phyloP scores from a whole-genome alignment of 1,140 invertebrate genomes.

The Pseudomyrmex flavicornis region DNA sequence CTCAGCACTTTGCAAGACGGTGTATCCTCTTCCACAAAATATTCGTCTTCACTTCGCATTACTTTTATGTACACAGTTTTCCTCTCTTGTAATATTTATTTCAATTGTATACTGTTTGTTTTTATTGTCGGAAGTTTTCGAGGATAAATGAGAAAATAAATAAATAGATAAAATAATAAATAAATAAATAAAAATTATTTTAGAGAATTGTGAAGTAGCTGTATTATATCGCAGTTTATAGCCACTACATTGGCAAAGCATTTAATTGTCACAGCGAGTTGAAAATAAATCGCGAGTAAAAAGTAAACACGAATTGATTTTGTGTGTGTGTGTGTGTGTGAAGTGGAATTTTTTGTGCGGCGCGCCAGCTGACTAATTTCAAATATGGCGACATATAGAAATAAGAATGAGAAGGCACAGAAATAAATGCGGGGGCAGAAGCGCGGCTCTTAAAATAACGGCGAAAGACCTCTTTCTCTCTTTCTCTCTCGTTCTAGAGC shows the following conservation, averaged over 20 bases:
- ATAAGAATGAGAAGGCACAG: constrained; percentile 51
- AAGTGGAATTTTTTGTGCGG: constrained; percentile 50
- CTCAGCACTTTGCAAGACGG: constrained; percentile 33
- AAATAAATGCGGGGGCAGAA: constrained; percentile 69
- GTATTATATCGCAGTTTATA: background rate
- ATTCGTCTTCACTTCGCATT: background rate
- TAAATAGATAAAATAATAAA: background rate
- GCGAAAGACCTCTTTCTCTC: constrained; percentile 30
- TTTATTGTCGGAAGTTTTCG: too few relatives aligned
- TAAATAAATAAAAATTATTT: background rate
- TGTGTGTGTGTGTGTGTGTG: background rate
- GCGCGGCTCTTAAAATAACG: constrained; percentile 68
- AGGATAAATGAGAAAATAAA: too few relatives aligned
- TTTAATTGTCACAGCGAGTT: constrained; percentile 20
- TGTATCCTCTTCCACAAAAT: background rate
- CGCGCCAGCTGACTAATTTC: constrained; percentile 50
- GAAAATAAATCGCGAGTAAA: background rate
- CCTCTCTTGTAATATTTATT: too few relatives aligned
- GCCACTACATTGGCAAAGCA: background rate
- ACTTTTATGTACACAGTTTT: background rate
- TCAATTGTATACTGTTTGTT: too few relatives aligned
- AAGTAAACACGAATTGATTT: too few relatives aligned
- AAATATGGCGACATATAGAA: constrained; percentile 53
- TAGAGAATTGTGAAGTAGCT: background rate
- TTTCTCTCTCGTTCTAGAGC: background rate